A percentile compares a stretch with the other conserved stretches of the same genome.
Conservation (phyloP, 2,113 vertebrate species). For the Coptodon rendalli region DNA sequence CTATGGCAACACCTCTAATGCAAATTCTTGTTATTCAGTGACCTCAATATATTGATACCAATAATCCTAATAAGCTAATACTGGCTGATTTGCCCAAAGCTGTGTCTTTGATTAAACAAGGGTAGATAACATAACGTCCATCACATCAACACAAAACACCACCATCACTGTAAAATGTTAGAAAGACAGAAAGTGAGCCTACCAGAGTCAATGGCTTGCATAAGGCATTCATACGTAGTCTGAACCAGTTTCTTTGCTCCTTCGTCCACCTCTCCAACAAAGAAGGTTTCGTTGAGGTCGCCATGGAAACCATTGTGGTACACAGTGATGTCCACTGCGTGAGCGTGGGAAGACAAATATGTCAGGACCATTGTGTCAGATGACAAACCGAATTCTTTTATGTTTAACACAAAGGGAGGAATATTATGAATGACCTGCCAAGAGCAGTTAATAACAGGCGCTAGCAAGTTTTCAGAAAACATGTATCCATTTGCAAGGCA, state of each 20-base stretch:
- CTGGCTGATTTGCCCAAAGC: background rate
- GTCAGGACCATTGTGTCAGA: background rate
- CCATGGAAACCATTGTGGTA: constrained; percentile 97
- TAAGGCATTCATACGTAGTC: constrained; percentile 95
- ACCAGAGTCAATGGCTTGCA: constrained; percentile 98
- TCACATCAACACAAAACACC: background rate
- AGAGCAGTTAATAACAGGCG: background rate
- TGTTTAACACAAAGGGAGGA: background rate
- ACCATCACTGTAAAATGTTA: background rate
- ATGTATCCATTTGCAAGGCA: background rate
- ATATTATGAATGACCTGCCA: background rate
- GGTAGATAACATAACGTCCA: fast-evolving
- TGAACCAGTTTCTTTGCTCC: constrained; percentile 87
- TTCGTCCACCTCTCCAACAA: constrained; percentile 91
- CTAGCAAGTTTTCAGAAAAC: background rate
- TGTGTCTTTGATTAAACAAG: background rate
- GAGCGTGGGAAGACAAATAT: background rate
- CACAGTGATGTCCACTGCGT: constrained; percentile 94
- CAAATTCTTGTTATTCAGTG: background rate
- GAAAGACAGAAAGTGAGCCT: background rate
- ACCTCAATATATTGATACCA: background rate
- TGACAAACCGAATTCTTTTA: background rate
- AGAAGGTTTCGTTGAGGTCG: constrained; percentile 97
- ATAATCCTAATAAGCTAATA: background rate
- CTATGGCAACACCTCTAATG: background rate